Conservation (phyloP, 2,797 vertebrate species). For the Cheirogaleus major region DNA sequence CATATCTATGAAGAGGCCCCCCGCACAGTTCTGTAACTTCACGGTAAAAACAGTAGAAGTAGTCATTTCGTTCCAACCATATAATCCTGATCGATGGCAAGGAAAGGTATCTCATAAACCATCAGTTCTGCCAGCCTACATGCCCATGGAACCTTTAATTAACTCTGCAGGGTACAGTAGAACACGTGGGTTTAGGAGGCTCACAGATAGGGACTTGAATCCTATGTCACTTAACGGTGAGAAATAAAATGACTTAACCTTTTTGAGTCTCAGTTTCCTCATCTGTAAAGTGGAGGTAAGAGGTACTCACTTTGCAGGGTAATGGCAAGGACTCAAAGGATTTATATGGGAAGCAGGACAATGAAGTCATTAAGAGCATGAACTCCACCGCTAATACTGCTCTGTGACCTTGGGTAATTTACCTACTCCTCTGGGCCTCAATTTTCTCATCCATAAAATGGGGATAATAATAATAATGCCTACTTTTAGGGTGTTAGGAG, state of each 20-base stretch:
- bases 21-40: background rate
- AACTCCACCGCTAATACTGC: background rate
- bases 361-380: background rate
- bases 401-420: background rate
- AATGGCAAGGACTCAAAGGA: background rate
- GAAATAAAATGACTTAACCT: background rate
- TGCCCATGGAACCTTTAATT: background rate
- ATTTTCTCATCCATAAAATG: slow-evolving; percentile 12
- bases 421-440: background rate
- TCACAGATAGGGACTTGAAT: background rate
- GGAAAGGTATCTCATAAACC: background rate
- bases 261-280: slow-evolving; percentile 32
- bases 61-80: slow-evolving; percentile 42
- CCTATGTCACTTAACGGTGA: background rate
- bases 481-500: background rate
- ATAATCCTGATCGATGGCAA: background rate
- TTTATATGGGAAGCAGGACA: background rate
- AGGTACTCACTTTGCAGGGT: background rate
- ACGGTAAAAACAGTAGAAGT: background rate
- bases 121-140: background rate
- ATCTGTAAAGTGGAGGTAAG: background rate
- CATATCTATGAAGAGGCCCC: background rate
- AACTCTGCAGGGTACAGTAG: background rate
- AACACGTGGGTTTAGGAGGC: background rate
- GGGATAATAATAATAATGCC: background rate